Evolutionary conservation across 2,888 invertebrate species (phyloP), one percentile per base, ranked within the genome.

Genomic region (Scaptodrosophila latifasciaeformis): DNA sequence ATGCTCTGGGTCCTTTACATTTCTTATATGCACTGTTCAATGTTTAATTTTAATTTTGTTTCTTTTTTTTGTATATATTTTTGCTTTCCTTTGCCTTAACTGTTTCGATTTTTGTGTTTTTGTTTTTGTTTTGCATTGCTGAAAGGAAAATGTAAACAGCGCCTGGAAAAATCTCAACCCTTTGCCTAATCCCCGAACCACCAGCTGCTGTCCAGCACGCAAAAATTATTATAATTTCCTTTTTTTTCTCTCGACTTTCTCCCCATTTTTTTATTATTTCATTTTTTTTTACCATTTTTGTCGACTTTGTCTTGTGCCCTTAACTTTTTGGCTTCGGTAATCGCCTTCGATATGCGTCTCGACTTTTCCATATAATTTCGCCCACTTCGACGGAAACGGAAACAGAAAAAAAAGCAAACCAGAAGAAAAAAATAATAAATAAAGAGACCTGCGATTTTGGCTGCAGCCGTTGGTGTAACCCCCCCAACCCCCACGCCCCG

Each of bases 141-240:
- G 40, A 18, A 15, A 10, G n/a, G 55, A 61, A 61, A 62, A 61
- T 49, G 62, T 61, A 61, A 60, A 61, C 61, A 62, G 50, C 40
- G 44, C 40, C 49, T 55, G 46, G 49, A 49, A 60, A 60, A 61
- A 24, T 10, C 27, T 29, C 17, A 27, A 43, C 29, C 43, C 9
- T 29, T 24, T 2, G 13, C 10, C 37, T 18, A 27, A n/a, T 15
- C 46, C 49, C 31, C 18, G 17, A 10, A 48, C 42, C 15, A 31
- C 52, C 27, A 48, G 60, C 62, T 54, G 58, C 49, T 75, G 71
- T 66, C 66, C 71, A 54, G 66, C 59, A 64, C 57, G 68, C 59
- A 74, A 77, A 72, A 72, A 64, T 70, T 66, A 74, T 74, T 66
- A 74, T 70, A 74, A 74, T 74, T 70, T 72, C 61, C 62, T 54